Evolutionary conservation across 2,888 invertebrate species (phyloP).

Genomic region (Tromatobia lineatoria): DNA sequence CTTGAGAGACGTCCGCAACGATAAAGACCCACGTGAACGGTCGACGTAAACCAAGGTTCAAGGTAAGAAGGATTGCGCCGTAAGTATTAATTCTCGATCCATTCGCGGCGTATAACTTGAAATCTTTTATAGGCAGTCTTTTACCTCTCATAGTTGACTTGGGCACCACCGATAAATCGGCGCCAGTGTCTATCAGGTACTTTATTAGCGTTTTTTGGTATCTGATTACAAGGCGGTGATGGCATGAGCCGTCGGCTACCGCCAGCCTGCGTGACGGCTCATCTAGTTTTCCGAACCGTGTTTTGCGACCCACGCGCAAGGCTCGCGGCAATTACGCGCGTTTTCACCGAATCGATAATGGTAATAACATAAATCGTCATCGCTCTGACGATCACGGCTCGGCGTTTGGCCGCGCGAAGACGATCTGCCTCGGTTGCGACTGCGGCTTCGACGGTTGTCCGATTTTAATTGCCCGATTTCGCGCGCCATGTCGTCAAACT

Average conservation of each 20-base stretch:
- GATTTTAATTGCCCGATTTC: neutral
- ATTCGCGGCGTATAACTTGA: conserved; percentile 68
- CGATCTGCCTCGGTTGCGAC: conserved; percentile 23
- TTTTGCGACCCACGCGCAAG: conserved; percentile 30
- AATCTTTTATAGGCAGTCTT: conserved; percentile 49
- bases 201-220: conserved; percentile 12
- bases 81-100: conserved; percentile 13
- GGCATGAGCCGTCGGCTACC: conserved; percentile 29
- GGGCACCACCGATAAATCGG: conserved; percentile 28
- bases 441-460: neutral
- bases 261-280: conserved; percentile 20
- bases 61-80: neutral
- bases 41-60: conserved; percentile 9
- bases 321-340: conserved; percentile 41
- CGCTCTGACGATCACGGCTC: neutral
- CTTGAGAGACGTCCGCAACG: conserved; percentile 17
- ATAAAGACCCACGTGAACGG: conserved; percentile 5
- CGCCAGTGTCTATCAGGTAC: conserved; percentile 25
- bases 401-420: conserved; percentile 2
- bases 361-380: conserved; percentile 41
- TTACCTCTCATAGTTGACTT: conserved; percentile 31
- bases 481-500: neutral
- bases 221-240: conserved; percentile 48
- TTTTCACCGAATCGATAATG: conserved; percentile 49
- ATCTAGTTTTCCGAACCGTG: conserved; percentile 43